Conservation (phyloP, 2,797 vertebrate species). For the Phrynocephalus forsythii region DNA sequence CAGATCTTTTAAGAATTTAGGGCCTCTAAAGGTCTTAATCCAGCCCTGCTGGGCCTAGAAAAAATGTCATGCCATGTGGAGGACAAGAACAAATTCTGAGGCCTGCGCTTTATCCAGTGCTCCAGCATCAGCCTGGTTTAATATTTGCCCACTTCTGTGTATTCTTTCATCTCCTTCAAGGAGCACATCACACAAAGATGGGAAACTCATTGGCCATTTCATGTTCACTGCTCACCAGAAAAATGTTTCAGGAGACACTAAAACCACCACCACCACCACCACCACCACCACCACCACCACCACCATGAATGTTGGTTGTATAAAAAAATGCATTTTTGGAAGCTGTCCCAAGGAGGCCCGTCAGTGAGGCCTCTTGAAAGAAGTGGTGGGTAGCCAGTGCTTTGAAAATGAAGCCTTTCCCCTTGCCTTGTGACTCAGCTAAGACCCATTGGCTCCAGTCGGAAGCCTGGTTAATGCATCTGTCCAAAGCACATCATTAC, state of each 20-base stretch:
- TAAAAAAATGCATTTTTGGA: constrained; percentile 81
- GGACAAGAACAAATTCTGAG: too few relatives aligned
- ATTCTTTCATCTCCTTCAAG: not conserved
- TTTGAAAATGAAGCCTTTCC: constrained; percentile 84
- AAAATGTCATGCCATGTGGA: too few relatives aligned
- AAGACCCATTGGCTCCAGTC: constrained; percentile 92
- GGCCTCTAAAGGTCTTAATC: too few relatives aligned
- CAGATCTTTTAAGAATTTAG: too few relatives aligned
- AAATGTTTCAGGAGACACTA: constrained; percentile 69
- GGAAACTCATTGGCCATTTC: constrained; percentile 68
- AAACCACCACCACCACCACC: too few relatives aligned
- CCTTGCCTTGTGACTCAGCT: constrained; percentile 87
- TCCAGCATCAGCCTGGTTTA: not conserved
- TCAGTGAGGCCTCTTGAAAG: constrained; percentile 80
- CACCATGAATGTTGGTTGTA: constrained; percentile 81
- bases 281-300: too few relatives aligned
- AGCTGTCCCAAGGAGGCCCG: constrained; percentile 80
- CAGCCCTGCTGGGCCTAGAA: too few relatives aligned
- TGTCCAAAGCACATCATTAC: constrained; percentile 91
- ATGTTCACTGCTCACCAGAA: constrained; percentile 76
- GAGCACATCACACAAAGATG: constrained; percentile 40
- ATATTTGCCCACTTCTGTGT: not conserved
- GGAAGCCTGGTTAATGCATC: constrained; percentile 92
- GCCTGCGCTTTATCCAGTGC: not conserved
- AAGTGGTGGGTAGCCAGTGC: constrained; percentile 79